These are phyloP conservation scores for Troides oblongomaculatus DNA, from an alignment of 2,888 invertebrate species.

Conservation along the genomic window DNA sequence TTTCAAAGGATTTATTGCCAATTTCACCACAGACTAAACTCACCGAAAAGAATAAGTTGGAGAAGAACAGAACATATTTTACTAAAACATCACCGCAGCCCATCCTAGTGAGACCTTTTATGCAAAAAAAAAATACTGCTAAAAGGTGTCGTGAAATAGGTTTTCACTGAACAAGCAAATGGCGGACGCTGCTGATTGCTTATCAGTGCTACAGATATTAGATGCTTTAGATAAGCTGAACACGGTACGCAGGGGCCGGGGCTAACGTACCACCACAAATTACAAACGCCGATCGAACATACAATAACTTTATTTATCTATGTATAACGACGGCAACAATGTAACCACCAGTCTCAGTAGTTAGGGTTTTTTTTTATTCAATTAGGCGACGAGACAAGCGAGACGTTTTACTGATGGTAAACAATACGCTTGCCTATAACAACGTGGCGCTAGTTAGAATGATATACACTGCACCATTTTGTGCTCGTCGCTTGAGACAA, in stretches of 20 bases:
- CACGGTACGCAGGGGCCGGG: conserved; percentile 7
- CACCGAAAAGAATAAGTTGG: conserved; percentile 87
- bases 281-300: background rate
- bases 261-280: conserved; percentile 11
- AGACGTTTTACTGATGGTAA: no score
- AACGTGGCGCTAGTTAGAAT: no score
- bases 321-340: no score
- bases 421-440: no score
- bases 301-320: background rate
- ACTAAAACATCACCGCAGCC: conserved; percentile 85
- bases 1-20: no score
- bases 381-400: no score
- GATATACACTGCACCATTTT: no score
- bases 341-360: no score
- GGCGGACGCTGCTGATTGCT: conserved; percentile 14
- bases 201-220: conserved; percentile 20
- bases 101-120: conserved; percentile 62
- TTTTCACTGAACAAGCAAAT: conserved; percentile 33
- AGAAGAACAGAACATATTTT: conserved; percentile 88
- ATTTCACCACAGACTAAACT: conserved; percentile 59
- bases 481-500: no score
- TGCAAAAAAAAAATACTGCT: conserved; percentile 20
- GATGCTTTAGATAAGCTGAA: conserved; percentile 8
- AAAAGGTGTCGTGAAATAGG: conserved; percentile 24
- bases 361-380: no score